Conservation (phyloP, 2,113 vertebrate genomes). For the Rhinichthys klamathensis region DNA sequence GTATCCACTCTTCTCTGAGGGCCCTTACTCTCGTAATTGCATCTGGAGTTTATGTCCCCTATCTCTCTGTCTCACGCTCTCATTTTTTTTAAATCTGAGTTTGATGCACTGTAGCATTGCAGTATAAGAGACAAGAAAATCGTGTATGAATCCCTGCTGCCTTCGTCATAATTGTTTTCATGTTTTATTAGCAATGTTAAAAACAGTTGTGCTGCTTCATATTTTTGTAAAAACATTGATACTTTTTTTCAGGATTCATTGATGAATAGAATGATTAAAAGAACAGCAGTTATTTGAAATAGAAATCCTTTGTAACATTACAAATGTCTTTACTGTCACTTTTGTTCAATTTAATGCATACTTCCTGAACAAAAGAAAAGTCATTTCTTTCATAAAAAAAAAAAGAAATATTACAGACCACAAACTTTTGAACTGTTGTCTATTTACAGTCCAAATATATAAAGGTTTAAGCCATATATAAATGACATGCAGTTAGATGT, state of each 20-base stretch:
- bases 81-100: neutral
- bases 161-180: neutral
- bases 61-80: neutral
- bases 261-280: neutral
- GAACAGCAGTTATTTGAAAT: neutral
- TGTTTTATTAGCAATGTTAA: neutral
- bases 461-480: neutral
- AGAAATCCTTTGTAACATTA: neutral
- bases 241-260: neutral
- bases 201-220: neutral
- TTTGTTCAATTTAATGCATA: neutral
- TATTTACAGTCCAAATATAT: neutral
- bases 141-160: neutral
- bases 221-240: neutral
- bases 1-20: constrained; percentile 38
- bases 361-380: too few species aligned
- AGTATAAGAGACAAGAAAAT: neutral
- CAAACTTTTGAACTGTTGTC: neutral
- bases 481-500: neutral
- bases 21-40: neutral
- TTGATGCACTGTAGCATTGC: neutral
- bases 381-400: too few species aligned
- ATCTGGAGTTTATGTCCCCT: constrained; percentile 10
- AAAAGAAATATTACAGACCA: too few species aligned
- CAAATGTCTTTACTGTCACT: neutral